phyloP scores from a whole-genome alignment of 2,797 vertebrate species.

The Alectoris magna region DNA sequence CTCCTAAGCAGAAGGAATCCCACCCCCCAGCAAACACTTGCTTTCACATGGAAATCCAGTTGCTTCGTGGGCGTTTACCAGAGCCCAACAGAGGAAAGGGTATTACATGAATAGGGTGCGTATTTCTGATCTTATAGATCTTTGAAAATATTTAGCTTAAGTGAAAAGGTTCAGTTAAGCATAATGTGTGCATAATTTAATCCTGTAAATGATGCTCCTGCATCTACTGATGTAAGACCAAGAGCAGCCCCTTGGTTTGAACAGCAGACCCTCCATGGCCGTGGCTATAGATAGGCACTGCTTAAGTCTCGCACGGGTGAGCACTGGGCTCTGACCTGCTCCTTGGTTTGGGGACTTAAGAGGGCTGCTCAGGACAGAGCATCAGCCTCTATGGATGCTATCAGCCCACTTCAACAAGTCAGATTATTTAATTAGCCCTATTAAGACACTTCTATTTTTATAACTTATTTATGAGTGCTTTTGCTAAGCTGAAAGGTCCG shows the following conservation, averaged over 20 bases:
- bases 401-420: conserved; percentile 32
- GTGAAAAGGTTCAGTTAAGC: background rate
- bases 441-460: conserved; percentile 51
- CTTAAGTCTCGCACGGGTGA: fast-evolving
- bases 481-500: conserved; percentile 5
- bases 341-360: conserved; percentile 47
- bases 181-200: background rate
- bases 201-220: background rate
- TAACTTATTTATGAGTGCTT: conserved; percentile 6
- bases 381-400: conserved; percentile 24
- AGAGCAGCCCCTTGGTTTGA: background rate
- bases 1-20: background rate
- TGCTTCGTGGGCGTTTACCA: background rate
- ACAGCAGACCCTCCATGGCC: background rate
- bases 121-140: background rate
- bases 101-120: background rate
- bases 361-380: conserved; percentile 58
- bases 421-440: conserved; percentile 60
- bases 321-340: background rate
- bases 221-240: background rate
- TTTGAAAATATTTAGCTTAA: background rate
- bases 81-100: background rate
- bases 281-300: background rate
- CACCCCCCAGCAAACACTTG: background rate
- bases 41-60: background rate